Evolutionary conservation across 2,113 vertebrate species (phyloP), one percentile per base, ranked within the genome.

Genomic region (Genyomyrus donnyi): DNA sequence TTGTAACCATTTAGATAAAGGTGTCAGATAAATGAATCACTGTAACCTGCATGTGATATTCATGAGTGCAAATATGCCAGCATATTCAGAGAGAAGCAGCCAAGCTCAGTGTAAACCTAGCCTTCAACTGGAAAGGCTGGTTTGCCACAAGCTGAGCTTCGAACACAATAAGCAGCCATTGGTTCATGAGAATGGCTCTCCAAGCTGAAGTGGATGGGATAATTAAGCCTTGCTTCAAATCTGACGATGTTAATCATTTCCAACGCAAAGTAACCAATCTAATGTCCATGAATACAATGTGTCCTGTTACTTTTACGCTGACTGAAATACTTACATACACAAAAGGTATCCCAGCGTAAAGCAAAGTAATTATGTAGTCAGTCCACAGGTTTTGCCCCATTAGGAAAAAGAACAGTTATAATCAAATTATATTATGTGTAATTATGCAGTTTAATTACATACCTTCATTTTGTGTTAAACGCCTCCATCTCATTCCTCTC

Each of bases 341-440:
- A 39, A 87, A 87, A 53, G n/a, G 49, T 52, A 87, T 87, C 45
- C 10, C 46, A 11, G 48, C 15, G 15, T 31, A 52, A 52, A 48
- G n/a, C 46, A 48, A 35, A 52, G 24, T 87, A 52, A 87, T 50
- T 87, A 87, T 46, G 45, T 46, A 87, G 27, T 49, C 85, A 87
- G 24, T 46, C 83, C 45, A 48, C 83, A 46, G 83, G 45, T 85
- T 48, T 85, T 85, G 83, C 42, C 31, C 31, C 77, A 83, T 83
- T 42, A 83, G 21, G 42, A 45, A 83, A 45, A 83, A 85, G 42
- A 85, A 84, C 21, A 85, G 83, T 85, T 48, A 85, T 85, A 85
- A 85, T 85, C 45, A 85, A 85, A 85, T 85, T 85, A 83, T 45
- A 83, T 83, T 83, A 85, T 85, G 83, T 46, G 42, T 19, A 52